These are phyloP conservation scores for Megastigmus dorsalis DNA, from an alignment of 2,888 invertebrate species.

Conservation along the genomic window DNA sequence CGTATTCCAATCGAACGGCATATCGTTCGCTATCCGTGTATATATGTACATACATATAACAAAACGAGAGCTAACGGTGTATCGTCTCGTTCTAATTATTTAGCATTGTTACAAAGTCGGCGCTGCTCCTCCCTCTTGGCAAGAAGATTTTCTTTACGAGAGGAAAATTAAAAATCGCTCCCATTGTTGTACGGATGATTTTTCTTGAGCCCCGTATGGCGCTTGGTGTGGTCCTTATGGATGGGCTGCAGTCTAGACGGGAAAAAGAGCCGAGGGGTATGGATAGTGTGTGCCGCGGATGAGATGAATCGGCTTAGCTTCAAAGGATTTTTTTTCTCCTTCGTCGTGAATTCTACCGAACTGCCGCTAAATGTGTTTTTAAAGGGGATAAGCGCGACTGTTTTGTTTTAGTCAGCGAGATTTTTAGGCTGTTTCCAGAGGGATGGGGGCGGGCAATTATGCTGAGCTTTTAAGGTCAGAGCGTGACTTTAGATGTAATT, in stretches of 20 bases:
- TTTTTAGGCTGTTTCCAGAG: no score
- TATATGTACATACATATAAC: no score
- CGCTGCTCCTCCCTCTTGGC: neutral
- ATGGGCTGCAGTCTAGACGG: neutral
- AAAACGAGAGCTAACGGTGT: slow-evolving; percentile 13
- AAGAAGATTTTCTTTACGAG: neutral
- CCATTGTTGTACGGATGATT: no score
- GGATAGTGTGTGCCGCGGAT: neutral
- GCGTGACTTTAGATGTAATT: no score
- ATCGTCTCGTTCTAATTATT: slow-evolving; percentile 42
- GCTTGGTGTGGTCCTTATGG: no score
- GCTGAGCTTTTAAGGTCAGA: no score
- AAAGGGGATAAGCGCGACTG: no score
- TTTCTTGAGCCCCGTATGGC: no score
- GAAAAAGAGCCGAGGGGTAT: neutral
- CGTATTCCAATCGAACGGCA: neutral
- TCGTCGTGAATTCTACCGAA: no score
- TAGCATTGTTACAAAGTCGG: neutral
- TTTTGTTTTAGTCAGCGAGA: no score
- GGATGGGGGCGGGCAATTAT: no score
- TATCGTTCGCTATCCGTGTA: no score
- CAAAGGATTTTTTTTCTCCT: slow-evolving; percentile 20
- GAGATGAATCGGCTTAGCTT: slow-evolving; percentile 3
- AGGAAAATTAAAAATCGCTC: slow-evolving; percentile 4
- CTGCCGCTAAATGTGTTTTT: slow-evolving; percentile 3